These are phyloP conservation scores for Temnothorax unifasciatus DNA, from an alignment of 2,888 invertebrate species.

Conservation along the genomic window DNA sequence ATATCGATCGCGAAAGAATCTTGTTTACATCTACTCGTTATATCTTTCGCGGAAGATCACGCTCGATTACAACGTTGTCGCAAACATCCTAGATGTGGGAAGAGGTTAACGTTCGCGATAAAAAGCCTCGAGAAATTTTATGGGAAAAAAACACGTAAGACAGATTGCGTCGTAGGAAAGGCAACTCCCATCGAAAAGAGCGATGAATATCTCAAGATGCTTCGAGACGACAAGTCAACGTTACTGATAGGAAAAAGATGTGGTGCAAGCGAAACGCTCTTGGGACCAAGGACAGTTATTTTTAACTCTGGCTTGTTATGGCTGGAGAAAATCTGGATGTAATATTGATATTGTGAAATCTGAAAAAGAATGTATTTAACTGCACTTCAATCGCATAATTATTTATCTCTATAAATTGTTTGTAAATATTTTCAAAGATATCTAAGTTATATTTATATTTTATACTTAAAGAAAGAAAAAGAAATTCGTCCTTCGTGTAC, in stretches of 20 bases:
- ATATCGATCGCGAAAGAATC: slow-evolving; percentile 38
- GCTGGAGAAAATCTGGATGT: slow-evolving; percentile 5
- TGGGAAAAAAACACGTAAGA: slow-evolving; percentile 31
- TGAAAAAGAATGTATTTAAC: neutral
- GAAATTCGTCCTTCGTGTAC: neutral
- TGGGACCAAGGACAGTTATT: slow-evolving; percentile 40
- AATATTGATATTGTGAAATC: neutral
- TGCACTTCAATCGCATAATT: neutral
- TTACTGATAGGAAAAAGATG: slow-evolving; percentile 33
- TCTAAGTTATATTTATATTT: neutral
- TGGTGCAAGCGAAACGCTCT: slow-evolving; percentile 8
- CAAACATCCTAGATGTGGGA: slow-evolving; percentile 29
- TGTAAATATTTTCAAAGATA: neutral
- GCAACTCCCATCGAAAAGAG: slow-evolving; percentile 20
- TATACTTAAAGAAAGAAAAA: neutral
- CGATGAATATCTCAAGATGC: slow-evolving; percentile 5
- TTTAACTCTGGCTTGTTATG: slow-evolving; percentile 27
- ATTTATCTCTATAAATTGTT: neutral
- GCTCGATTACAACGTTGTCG: slow-evolving; percentile 37
- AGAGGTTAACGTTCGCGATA: slow-evolving; percentile 38
- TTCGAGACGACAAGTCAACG: slow-evolving; percentile 21
- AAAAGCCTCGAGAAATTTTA: slow-evolving; percentile 37
- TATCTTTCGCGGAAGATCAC: slow-evolving; percentile 37
- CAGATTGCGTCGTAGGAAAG: slow-evolving; percentile 17
- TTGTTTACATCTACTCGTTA: slow-evolving; percentile 40